Base-by-base conservation (phyloP, 2,888 invertebrate species). In the Hypolimnas misippus region DNA sequence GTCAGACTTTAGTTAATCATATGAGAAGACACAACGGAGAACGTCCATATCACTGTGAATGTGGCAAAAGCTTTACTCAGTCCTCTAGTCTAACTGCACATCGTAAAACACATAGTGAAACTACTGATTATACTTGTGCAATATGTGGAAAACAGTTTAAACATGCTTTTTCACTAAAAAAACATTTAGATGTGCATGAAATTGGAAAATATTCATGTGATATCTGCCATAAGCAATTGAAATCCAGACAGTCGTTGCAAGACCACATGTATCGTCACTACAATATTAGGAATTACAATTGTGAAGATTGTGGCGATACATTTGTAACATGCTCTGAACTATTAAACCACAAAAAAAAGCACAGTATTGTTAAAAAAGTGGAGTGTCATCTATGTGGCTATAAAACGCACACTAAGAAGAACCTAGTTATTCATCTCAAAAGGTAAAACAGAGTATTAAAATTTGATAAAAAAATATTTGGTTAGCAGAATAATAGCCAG, bases 141-240 rank as follows among this genome's bases (percentile, higher is more conserved):
- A 69, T 76, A 35, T 92, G 92, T 80, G 92, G 92, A 0, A 92
- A 89, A 72, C 92, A 92, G 74, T 92, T 92, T 66, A 92, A 92
- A 76, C 88, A 89, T 76, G 82, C 87, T 44, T 89, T 84, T 69
- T 77, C 89, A 55, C 74, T 92, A 51, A 90, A 89, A 71, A 87
- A 83, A 46, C 92, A 92, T 62, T 72, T 81, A 53, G 73, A 74
- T 62, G 92, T 92, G 0, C 92, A 92, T 77, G 83, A 82, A 62
- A 76, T 33, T 72, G 87, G 84, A 4, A 76, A 77, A 40, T 89
- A 81, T 66, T 65, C 71, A 12, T 92, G 92, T 71, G 77, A 72
- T 38, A 77, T 92, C 62, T 92, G 92, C 67, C 78, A 80, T n/a
- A 92, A 91, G 71, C 70, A 70, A 35, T 75, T 92, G 16, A 92